Evolutionary conservation across 2,113 vertebrate genomes (phyloP).

Genomic region (Chlorodrepanis virens): DNA sequence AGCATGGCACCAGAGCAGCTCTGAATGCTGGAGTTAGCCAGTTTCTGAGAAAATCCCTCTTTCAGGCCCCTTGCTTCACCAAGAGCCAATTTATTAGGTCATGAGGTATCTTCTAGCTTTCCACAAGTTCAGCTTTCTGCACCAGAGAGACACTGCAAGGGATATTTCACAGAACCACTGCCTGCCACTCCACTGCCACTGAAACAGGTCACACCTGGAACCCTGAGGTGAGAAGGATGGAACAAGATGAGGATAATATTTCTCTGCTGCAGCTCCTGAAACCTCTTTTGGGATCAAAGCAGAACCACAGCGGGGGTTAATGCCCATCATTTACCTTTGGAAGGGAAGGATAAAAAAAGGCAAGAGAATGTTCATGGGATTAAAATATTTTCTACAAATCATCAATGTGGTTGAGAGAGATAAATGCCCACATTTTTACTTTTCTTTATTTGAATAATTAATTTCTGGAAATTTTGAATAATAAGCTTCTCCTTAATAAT

Average conservation of each 20-base stretch:
- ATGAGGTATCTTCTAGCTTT: not conserved
- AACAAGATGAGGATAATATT: not conserved
- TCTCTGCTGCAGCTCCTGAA: not conserved
- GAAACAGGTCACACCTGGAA: not conserved
- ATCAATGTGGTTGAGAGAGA: not conserved
- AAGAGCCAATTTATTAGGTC: not conserved
- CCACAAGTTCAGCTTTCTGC: not conserved
- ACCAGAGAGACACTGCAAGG: not conserved
- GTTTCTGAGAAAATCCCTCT: not conserved
- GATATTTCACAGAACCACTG: not conserved
- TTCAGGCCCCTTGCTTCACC: not conserved
- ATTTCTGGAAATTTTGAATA: not conserved
- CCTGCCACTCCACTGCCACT: accelerated
- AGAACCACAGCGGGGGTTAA: not conserved
- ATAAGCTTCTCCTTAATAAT: not conserved
- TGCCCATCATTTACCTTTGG: not conserved
- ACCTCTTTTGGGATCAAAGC: not conserved
- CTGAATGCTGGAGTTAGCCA: not conserved
- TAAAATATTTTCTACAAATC: not conserved
- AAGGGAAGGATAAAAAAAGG: not conserved
- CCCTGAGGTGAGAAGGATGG: not conserved
- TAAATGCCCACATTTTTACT: not conserved
- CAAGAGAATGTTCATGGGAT: not conserved
- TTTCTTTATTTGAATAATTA: not conserved
- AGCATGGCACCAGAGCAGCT: constrained; percentile 38